These are phyloP conservation scores for Rhinoderma darwinii DNA, from an alignment of 2,113 vertebrate species.

Conservation along the genomic window DNA sequence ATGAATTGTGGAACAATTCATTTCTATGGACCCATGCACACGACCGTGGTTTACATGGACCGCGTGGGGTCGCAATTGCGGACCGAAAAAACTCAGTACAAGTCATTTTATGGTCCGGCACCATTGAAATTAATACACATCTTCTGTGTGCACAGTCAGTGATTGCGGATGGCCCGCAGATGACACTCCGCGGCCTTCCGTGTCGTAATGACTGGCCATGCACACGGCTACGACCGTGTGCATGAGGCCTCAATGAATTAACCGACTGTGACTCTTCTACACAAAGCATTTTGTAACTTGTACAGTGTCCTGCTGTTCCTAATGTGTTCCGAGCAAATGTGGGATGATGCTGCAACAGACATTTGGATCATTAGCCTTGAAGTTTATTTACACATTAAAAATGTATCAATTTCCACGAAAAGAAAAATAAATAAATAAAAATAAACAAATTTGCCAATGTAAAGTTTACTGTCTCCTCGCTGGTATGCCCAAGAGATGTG, in stretches of 20 bases:
- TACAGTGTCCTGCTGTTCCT: neutral
- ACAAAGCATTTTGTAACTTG: neutral
- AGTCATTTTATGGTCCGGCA: too few species aligned
- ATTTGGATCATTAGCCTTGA: slow-evolving; percentile 25
- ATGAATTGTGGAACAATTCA: too few species aligned
- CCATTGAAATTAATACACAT: too few species aligned
- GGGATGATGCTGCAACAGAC: slow-evolving; percentile 16
- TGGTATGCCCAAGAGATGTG: neutral
- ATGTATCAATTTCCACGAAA: slow-evolving; percentile 43
- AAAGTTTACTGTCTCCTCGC: slow-evolving; percentile 21
- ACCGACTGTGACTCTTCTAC: neutral
- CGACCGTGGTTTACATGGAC: too few species aligned
- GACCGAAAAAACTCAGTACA: too few species aligned
- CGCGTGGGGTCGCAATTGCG: too few species aligned
- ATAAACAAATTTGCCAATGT: slow-evolving; percentile 42
- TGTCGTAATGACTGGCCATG: too few species aligned
- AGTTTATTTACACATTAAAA: slow-evolving; percentile 23
- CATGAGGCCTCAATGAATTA: neutral
- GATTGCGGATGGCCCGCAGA: too few species aligned
- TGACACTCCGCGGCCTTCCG: too few species aligned
- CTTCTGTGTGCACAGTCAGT: too few species aligned
- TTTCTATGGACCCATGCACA: too few species aligned
- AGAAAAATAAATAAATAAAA: slow-evolving; percentile 40
- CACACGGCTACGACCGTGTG: too few species aligned
- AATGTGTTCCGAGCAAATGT: neutral